These are phyloP conservation scores for Alcis repandata DNA, from an alignment of 2,888 invertebrate species.

Conservation along the genomic window DNA sequence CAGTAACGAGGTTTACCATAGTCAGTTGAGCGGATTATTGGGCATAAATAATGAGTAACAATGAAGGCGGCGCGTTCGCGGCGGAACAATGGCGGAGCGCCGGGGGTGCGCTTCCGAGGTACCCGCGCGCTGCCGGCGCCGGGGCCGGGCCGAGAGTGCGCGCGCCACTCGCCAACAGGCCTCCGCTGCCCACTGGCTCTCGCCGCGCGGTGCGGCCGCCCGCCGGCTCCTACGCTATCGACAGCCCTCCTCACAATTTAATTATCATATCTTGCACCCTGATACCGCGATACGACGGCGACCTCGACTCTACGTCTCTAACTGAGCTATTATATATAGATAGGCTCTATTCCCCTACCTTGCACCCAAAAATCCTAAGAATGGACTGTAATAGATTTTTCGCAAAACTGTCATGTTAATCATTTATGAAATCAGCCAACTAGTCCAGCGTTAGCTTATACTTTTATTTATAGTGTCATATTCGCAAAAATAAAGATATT, in stretches of 20 bases:
- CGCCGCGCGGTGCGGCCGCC: neutral
- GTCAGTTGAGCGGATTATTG: conserved; percentile 69
- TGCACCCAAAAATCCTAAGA: too few relatives aligned
- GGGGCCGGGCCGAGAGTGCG: conserved; percentile 51
- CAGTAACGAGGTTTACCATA: conserved; percentile 65
- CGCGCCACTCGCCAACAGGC: conserved; percentile 10
- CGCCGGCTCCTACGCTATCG: conserved; percentile 1
- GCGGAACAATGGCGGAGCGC: conserved; percentile 50
- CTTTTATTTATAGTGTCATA: too few relatives aligned
- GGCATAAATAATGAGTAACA: conserved; percentile 68
- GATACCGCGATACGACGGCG: neutral
- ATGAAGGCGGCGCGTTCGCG: conserved; percentile 60
- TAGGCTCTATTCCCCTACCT: too few relatives aligned
- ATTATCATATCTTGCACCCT: conserved; percentile 4
- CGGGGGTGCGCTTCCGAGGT: conserved; percentile 58
- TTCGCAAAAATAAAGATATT: neutral
- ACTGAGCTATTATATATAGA: neutral
- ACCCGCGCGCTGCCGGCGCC: conserved; percentile 61
- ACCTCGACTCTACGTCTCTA: neutral
- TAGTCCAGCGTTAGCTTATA: too few relatives aligned
- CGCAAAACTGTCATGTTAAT: too few relatives aligned
- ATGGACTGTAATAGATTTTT: too few relatives aligned
- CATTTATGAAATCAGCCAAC: too few relatives aligned
- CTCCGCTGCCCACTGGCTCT: conserved; percentile 16
- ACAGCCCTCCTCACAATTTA: conserved; percentile 5